Base-by-base conservation (phyloP, 2,797 vertebrate species). In the Pipistrellus pygmaeus region DNA sequence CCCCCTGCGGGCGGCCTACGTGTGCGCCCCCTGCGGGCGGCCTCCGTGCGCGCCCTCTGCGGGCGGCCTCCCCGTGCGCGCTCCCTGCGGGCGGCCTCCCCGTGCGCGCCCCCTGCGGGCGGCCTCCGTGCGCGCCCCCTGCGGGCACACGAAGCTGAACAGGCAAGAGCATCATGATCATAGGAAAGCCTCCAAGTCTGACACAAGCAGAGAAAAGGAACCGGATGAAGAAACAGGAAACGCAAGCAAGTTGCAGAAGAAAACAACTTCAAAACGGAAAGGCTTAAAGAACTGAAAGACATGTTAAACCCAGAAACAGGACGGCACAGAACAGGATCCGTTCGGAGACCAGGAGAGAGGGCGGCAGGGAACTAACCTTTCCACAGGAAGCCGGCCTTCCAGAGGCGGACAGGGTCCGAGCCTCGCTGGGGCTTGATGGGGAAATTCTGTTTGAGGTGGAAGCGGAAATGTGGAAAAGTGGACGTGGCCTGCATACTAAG, bases 211-310 rank as follows among this genome's bases (percentile, higher is more conserved):
- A 51, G 85, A 11, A 78, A 90, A 86, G 32, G 51, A 77, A 73
- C 5, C 11, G 10, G 62, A 46, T 20, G 27, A 78, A 82, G 62
- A 83, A 78, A 88, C 53, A 55, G 83, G 53, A 88, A 55, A 80
- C 23, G 23, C n/a, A 68, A 8, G 68, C 35, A 53, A 11, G 60
- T 60, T 38, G 46, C 27, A 68, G 83, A 90, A 90, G 86, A 30
- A 75, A 88, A 91, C 84, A 30, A 62, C 71, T 87, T 93, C 27
- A 73, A 32, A 85, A 73, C 66, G 23, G 46, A 83, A 82, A 66
- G 12, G 23, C 38, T 46, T 38, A 10, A 68, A 90, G 64, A 60
- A 32, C 15, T 41, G 17, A 64, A 73, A 87, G 27, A 72, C 51
- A 18, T 46, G 3, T 35, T 46, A 38, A 32, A 35, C 80, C 57